These are phyloP conservation scores for Sebastes iracundus DNA, from an alignment of 2,797 vertebrate species.

Conservation along the genomic window DNA sequence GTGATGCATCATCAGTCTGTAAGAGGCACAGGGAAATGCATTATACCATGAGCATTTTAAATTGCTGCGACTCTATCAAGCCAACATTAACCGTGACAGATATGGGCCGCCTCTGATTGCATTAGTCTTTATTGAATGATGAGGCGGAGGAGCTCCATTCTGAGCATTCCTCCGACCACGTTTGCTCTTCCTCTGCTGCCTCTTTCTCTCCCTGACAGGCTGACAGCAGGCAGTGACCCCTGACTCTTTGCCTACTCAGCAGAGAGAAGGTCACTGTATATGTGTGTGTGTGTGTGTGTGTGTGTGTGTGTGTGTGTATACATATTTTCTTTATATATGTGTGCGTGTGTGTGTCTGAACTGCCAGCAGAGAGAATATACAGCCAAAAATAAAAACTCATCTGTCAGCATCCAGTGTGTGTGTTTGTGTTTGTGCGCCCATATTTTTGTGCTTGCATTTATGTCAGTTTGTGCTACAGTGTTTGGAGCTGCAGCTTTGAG, in stretches of 20 bases:
- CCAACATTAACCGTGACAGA: constrained; percentile 71
- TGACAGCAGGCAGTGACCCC: constrained; percentile 79
- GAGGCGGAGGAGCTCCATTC: constrained; percentile 52
- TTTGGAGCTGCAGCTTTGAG: constrained; percentile 36
- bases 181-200: constrained; percentile 42
- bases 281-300: constrained; percentile 46
- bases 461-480: constrained; percentile 59
- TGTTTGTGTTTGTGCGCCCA: constrained; percentile 35
- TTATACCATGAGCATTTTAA: constrained; percentile 68
- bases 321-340: constrained; percentile 43
- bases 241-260: constrained; percentile 83
- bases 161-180: constrained; percentile 48
- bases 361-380: constrained; percentile 77
- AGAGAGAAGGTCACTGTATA: constrained; percentile 76
- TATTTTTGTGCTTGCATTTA: constrained; percentile 61
- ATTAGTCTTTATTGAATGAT: constrained; percentile 74
- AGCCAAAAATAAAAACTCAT: constrained; percentile 82
- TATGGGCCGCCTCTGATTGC: constrained; percentile 68
- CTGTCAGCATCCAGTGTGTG: constrained; percentile 75
- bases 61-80: constrained; percentile 68
- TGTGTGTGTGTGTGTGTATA: constrained; percentile 34
- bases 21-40: constrained; percentile 65
- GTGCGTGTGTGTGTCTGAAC: constrained; percentile 69
- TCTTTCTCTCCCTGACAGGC: constrained; percentile 68
- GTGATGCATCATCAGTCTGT: constrained; percentile 66